Evolutionary conservation across 1,140 invertebrate species (phyloP).

Genomic region (Nasonia giraulti): DNA sequence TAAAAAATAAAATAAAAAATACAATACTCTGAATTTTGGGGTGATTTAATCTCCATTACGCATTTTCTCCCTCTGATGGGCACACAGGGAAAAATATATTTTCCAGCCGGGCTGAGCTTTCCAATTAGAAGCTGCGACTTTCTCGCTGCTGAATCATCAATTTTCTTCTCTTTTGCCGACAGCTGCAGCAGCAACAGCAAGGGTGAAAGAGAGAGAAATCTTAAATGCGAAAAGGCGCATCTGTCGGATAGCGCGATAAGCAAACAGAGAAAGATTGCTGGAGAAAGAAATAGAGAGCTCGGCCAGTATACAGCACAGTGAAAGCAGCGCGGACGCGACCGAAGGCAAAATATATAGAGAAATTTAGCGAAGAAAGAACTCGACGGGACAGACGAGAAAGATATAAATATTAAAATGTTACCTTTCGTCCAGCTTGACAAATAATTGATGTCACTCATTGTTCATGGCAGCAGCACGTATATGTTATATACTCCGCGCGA

Average conservation of each 20-base stretch:
- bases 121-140: neutral
- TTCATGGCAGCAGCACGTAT: neutral
- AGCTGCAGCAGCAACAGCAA: no score
- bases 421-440: neutral
- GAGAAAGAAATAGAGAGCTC: slow-evolving; percentile 3
- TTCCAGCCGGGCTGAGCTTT: neutral
- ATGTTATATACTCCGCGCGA: neutral
- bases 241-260: neutral
- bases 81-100: neutral
- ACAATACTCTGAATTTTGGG: neutral
- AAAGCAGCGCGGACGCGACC: neutral
- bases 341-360: neutral
- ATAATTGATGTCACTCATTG: neutral
- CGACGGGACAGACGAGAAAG: neutral
- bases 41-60: neutral
- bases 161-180: neutral
- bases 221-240: slow-evolving; percentile 4
- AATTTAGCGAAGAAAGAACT: neutral
- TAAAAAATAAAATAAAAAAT: neutral
- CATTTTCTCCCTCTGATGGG: neutral
- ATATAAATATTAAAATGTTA: slow-evolving; percentile 8
- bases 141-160: neutral
- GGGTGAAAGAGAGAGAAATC: neutral
- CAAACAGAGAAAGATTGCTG: neutral
- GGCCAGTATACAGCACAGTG: neutral